These are phyloP conservation scores for Halocaridina rubra DNA, from an alignment of 2,888 invertebrate species.

Conservation along the genomic window DNA sequence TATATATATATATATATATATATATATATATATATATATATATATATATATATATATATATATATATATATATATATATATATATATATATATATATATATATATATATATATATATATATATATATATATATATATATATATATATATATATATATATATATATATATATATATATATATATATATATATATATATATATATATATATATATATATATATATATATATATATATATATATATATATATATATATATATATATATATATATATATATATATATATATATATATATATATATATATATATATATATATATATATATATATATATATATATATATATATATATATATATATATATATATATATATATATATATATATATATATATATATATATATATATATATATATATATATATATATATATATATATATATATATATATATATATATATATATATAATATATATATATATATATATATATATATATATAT, in stretches of 20 bases:
- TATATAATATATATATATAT: background rate
- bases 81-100: conserved; percentile 1
- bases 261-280: background rate
- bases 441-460: conserved; percentile 8
- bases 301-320: background rate
- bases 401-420: background rate
- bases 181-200: background rate
- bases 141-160: conserved; percentile 6
- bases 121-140: conserved; percentile 1
- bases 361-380: background rate
- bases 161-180: background rate
- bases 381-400: background rate
- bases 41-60: conserved; percentile 3
- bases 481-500: background rate
- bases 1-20: conserved; percentile 8
- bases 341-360: background rate
- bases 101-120: background rate
- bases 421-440: conserved; percentile 5
- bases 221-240: background rate
- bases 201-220: background rate
- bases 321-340: background rate
- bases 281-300: background rate
- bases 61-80: conserved; percentile 1
- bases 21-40: background rate
- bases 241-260: background rate